Evolutionary conservation across 1,140 invertebrate genomes (phyloP).

Genomic region (Caenorhabditis inopinata): DNA sequence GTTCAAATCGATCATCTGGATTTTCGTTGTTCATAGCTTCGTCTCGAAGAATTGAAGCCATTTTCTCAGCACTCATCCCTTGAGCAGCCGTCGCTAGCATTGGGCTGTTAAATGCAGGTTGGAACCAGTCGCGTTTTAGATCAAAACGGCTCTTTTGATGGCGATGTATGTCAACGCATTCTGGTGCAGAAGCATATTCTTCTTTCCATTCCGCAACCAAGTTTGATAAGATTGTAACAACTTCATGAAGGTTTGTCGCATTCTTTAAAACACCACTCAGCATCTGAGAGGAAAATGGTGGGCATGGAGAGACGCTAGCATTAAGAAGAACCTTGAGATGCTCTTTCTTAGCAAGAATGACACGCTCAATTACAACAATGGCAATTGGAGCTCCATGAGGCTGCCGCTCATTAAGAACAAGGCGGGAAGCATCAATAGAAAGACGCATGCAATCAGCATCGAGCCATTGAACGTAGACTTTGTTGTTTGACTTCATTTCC

Average conservation of each 20-base stretch:
- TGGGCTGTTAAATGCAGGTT: not conserved
- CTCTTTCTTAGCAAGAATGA: not conserved
- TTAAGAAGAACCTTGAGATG: constrained; percentile 27
- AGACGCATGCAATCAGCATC: constrained; percentile 15
- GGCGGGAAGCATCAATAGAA: constrained; percentile 20
- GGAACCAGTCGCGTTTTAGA: constrained; percentile 14
- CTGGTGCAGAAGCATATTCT: not conserved
- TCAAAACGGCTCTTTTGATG: not conserved
- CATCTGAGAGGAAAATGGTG: constrained; percentile 27
- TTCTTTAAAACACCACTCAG: constrained; percentile 17
- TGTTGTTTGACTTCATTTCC: not conserved
- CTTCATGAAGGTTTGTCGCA: not conserved
- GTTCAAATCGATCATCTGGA: constrained; percentile 21
- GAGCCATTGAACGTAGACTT: constrained; percentile 25
- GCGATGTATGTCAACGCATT: not conserved
- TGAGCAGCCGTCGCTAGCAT: constrained; percentile 21
- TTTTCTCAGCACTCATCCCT: constrained; percentile 25
- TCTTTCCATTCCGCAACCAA: constrained; percentile 20
- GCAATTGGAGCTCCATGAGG: constrained; percentile 2
- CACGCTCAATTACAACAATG: not conserved
- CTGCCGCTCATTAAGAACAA: not conserved
- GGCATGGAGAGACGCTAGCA: constrained; percentile 7
- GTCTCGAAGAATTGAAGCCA: constrained; percentile 30
- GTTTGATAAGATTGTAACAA: not conserved
- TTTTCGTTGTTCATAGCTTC: constrained; percentile 3